phyloP scores from a whole-genome alignment of 2,888 invertebrate species.

The Cephalotes varians region DNA sequence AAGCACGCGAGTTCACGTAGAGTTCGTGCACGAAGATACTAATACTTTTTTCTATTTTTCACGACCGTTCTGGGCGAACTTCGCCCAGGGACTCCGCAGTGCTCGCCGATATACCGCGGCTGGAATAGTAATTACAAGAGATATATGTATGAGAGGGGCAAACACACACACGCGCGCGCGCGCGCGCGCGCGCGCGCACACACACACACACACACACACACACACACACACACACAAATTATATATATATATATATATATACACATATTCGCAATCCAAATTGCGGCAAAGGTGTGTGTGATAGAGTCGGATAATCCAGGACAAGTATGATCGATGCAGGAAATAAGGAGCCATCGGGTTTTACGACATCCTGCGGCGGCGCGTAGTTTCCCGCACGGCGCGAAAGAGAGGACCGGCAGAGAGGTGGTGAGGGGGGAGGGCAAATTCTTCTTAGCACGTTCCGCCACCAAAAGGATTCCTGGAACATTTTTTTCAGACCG shows the following conservation, averaged over 20 bases:
- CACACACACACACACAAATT: too few species aligned
- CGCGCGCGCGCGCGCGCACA: too few species aligned
- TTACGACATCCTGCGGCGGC: constrained; percentile 64
- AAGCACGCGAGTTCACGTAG: constrained; percentile 53
- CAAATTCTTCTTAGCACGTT: constrained; percentile 55
- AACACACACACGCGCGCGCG: too few species aligned
- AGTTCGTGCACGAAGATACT: constrained; percentile 55
- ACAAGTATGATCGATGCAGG: constrained; percentile 69
- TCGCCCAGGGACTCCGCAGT: constrained; percentile 46
- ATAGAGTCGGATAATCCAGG: constrained; percentile 51
- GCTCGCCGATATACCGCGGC: constrained; percentile 44
- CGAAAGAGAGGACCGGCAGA: background rate
- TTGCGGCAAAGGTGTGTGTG: constrained; percentile 27
- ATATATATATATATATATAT: background rate
- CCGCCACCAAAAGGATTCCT: constrained; percentile 56
- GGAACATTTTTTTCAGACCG: constrained; percentile 42
- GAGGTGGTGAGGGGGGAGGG: constrained; percentile 3
- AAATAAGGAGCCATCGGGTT: constrained; percentile 58
- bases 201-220: too few species aligned
- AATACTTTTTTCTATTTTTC: constrained; percentile 55
- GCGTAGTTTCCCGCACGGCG: constrained; percentile 52
- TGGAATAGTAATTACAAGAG: constrained; percentile 52
- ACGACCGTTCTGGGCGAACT: constrained; percentile 42
- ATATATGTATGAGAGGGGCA: constrained; percentile 20
- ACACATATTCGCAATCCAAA: constrained; percentile 1